Conservation (phyloP, 2,113 vertebrate species). For the Gadus macrocephalus region DNA sequence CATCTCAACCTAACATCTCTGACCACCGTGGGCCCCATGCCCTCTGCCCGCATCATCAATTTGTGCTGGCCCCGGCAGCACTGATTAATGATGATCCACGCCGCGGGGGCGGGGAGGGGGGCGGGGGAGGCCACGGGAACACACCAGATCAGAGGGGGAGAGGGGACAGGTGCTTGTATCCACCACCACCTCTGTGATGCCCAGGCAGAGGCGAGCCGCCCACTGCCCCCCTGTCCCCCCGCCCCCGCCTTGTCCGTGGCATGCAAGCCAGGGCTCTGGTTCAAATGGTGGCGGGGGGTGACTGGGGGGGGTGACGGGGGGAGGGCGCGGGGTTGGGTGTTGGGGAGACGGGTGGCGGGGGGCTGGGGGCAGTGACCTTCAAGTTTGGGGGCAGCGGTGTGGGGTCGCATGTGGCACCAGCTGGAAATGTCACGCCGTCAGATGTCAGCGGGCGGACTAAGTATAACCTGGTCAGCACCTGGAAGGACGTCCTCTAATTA, state of each 20-base stretch:
- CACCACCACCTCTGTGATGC: conserved; percentile 49
- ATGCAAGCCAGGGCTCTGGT: conserved; percentile 29
- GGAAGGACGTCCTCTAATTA: conserved; percentile 81
- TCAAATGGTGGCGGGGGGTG: conserved; percentile 35
- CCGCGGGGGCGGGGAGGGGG: neutral
- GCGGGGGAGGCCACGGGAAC: conserved; percentile 33
- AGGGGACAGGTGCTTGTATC: conserved; percentile 58
- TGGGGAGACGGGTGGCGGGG: neutral
- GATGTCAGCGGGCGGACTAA: conserved; percentile 71
- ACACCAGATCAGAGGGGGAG: conserved; percentile 39
- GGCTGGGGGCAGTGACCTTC: conserved; percentile 52
- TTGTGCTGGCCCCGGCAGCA: conserved; percentile 49
- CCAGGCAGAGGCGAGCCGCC: conserved; percentile 38
- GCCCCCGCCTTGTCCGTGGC: conserved; percentile 8
- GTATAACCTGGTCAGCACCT: conserved; percentile 76
- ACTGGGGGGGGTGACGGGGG: conserved; percentile 11
- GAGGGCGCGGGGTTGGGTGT: neutral
- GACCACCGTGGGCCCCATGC: conserved; percentile 48
- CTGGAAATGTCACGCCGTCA: conserved; percentile 77
- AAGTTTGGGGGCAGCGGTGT: conserved; percentile 60
- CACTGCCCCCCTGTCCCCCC: conserved; percentile 15
- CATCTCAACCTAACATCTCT: conserved; percentile 66
- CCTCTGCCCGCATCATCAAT: conserved; percentile 71
- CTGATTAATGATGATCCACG: conserved; percentile 74
- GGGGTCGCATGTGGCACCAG: conserved; percentile 65